phyloP scores from a whole-genome alignment of 2,113 vertebrate species.

The Paralichthys olivaceus region DNA sequence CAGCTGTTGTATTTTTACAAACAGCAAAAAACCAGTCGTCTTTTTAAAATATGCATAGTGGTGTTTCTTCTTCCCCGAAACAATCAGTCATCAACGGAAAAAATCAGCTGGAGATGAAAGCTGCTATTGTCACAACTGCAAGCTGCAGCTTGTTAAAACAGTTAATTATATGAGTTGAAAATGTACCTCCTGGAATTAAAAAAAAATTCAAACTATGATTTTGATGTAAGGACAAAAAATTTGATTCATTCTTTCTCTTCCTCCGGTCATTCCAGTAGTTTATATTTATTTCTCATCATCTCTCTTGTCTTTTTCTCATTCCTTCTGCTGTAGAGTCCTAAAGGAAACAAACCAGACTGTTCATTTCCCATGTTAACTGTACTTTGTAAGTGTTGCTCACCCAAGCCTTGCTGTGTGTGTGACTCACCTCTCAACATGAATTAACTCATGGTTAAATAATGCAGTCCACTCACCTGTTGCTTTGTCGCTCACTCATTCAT shows the following conservation, averaged over 20 bases:
- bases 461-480: constrained; percentile 26
- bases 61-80: too few relatives aligned
- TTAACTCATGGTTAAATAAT: constrained; percentile 50
- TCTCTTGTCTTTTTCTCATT: constrained; percentile 85
- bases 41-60: too few relatives aligned
- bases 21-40: too few relatives aligned
- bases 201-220: not conserved
- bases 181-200: too few relatives aligned
- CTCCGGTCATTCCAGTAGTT: constrained; percentile 15
- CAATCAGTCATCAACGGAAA: too few relatives aligned
- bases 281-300: constrained; percentile 65
- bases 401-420: constrained; percentile 73
- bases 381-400: constrained; percentile 92
- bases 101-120: too few relatives aligned
- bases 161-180: too few relatives aligned
- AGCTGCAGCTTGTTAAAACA: too few relatives aligned
- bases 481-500: constrained; percentile 7
- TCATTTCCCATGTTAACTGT: constrained; percentile 89
- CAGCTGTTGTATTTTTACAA: too few relatives aligned
- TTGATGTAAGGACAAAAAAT: not conserved
- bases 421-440: constrained; percentile 72
- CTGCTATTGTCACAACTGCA: too few relatives aligned
- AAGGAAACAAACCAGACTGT: constrained; percentile 89
- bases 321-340: constrained; percentile 93
- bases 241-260: not conserved